A percentile compares a stretch with the other conserved stretches of the same genome.
These are phyloP conservation scores for Alces alces DNA, from an alignment of 2,113 vertebrate species.

Conservation along the genomic window DNA sequence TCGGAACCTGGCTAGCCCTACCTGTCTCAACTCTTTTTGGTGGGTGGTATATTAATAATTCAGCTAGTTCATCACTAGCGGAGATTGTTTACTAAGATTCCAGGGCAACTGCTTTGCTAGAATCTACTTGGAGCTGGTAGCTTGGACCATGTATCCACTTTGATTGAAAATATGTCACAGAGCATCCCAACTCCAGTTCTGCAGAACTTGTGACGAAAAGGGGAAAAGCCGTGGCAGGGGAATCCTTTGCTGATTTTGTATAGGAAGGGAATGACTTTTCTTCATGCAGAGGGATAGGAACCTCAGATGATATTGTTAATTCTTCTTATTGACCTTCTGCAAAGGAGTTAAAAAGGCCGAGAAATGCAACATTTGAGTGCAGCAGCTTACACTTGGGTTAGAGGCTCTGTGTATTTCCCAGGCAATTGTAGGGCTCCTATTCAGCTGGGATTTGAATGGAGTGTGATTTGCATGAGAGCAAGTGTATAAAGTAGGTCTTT, in stretches of 20 bases:
- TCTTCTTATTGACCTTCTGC: conserved; percentile 59
- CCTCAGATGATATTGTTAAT: background rate
- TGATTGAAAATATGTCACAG: background rate
- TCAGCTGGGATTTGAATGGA: conserved; percentile 82
- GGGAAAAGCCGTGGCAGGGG: background rate
- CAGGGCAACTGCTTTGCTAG: background rate
- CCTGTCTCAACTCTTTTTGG: background rate
- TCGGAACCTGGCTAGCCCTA: background rate
- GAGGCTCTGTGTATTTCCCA: conserved; percentile 78
- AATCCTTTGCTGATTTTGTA: background rate
- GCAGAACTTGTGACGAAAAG: background rate
- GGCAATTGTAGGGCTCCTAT: conserved; percentile 81
- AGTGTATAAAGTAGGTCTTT: conserved; percentile 76
- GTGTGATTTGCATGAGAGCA: conserved; percentile 83
- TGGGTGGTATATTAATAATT: conserved; percentile 51
- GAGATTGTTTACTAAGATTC: conserved; percentile 14
- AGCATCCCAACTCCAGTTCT: background rate
- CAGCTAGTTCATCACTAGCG: conserved; percentile 32
- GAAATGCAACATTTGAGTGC: conserved; percentile 75
- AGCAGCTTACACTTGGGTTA: conserved; percentile 74
- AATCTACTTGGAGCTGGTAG: background rate
- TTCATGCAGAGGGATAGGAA: background rate
- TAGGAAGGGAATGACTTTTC: background rate
- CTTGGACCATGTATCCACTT: background rate
- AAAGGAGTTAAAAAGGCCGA: conserved; percentile 74